phyloP scores from a whole-genome alignment of 2,797 vertebrate species.

The Rhyacichthys aspro region DNA sequence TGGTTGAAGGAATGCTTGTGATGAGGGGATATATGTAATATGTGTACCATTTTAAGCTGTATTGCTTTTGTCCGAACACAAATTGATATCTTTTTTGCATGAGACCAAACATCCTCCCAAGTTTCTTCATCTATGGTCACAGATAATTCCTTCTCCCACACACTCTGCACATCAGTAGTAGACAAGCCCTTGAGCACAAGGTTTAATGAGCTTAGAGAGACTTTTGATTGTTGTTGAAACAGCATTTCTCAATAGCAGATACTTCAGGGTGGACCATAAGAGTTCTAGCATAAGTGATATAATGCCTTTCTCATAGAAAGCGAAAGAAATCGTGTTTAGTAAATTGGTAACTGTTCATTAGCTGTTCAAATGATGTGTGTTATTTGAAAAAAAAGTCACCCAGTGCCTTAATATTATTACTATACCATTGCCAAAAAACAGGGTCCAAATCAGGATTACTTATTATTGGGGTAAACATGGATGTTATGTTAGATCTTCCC shows the following conservation, averaged over 20 bases:
- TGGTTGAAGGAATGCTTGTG: too few relatives aligned
- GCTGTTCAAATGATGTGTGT: background rate
- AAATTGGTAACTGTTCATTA: background rate
- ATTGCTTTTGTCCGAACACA: too few relatives aligned
- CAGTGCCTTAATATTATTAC: background rate
- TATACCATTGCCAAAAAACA: background rate
- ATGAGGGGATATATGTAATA: too few relatives aligned
- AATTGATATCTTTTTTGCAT: too few relatives aligned
- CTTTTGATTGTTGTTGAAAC: background rate
- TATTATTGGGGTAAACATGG: background rate
- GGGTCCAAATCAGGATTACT: background rate
- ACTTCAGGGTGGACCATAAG: background rate
- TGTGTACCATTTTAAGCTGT: too few relatives aligned
- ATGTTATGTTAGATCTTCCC: background rate
- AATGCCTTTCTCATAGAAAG: background rate
- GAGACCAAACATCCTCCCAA: too few relatives aligned
- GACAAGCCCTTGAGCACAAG: too few relatives aligned
- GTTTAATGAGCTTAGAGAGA: too few relatives aligned
- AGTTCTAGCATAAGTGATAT: background rate
- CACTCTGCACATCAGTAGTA: background rate
- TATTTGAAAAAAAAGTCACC: background rate
- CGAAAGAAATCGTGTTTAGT: background rate
- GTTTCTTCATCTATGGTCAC: too few relatives aligned
- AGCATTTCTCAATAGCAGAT: background rate
- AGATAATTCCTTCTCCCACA: constrained; percentile 1